Percentiles rank a stretch among this genome's conserved stretches.
Conservation (phyloP, 2,113 vertebrate species). For the Blennius ocellaris region DNA sequence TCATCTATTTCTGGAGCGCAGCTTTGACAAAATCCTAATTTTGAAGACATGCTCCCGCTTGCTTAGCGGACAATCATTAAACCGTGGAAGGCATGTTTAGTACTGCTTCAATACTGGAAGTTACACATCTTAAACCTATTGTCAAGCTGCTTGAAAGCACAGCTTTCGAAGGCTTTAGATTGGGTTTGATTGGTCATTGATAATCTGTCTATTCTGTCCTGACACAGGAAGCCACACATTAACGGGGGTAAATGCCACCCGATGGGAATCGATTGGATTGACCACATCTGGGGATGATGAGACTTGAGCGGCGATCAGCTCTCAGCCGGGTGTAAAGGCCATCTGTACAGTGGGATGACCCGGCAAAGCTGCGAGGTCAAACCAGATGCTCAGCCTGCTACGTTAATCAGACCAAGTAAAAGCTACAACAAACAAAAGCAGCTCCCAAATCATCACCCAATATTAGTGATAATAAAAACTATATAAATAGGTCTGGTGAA, state of each 20-base stretch:
- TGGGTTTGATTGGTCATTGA: background rate
- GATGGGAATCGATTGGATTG: background rate
- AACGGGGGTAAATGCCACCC: background rate
- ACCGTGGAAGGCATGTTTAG: background rate
- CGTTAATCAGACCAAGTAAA: background rate
- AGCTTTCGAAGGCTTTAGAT: background rate
- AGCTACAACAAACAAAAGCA: background rate
- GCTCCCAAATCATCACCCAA: background rate
- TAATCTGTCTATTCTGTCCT: background rate
- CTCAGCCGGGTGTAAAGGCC: background rate
- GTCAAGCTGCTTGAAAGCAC: background rate
- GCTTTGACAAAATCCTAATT: background rate
- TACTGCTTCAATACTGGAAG: background rate
- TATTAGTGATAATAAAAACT: background rate
- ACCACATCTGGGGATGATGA: constrained; percentile 1
- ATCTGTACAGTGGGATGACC: background rate
- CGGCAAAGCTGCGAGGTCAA: background rate
- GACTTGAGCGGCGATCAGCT: background rate
- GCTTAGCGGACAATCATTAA: background rate
- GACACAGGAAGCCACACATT: background rate
- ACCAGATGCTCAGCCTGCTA: background rate
- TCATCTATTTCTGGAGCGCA: background rate
- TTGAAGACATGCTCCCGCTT: background rate
- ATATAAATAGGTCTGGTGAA: background rate
- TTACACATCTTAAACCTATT: background rate